A percentile compares a stretch with the other conserved stretches of the same genome.
phyloP scores from a whole-genome alignment of 2,113 vertebrate genomes.

The Amblyornis subalaris region DNA sequence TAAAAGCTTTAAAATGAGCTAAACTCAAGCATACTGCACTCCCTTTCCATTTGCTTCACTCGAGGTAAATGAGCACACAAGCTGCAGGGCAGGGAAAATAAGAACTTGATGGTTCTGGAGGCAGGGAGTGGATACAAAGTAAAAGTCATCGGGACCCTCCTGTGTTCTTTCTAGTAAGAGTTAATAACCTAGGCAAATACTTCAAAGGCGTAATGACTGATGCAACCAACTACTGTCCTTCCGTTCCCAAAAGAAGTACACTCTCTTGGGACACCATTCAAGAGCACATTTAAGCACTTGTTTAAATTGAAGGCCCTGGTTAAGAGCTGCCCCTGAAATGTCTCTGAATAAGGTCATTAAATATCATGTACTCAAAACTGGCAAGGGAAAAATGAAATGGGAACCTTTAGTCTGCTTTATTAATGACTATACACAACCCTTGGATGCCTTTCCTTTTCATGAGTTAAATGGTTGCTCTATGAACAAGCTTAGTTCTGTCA shows the following conservation, averaged over 20 bases:
- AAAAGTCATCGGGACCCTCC: not conserved
- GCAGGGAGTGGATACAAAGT: not conserved
- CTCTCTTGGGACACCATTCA: not conserved
- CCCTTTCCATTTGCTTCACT: not conserved
- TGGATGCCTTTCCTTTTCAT: not conserved
- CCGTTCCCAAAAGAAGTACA: not conserved
- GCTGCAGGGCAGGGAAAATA: not conserved
- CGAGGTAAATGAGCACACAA: not conserved
- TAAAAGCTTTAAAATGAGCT: constrained; percentile 25
- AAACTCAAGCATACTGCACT: constrained; percentile 2
- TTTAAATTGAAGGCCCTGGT: not conserved
- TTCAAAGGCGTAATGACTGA: not conserved
- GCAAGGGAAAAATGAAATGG: not conserved
- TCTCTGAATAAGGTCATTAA: constrained; percentile 13
- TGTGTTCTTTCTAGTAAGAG: not conserved
- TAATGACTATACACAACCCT: not conserved
- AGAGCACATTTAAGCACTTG: not conserved
- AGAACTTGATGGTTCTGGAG: not conserved
- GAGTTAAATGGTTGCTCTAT: not conserved
- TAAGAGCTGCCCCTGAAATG: constrained; percentile 4
- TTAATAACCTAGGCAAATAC: constrained; percentile 5
- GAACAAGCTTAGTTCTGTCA: not conserved
- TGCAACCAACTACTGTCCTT: not conserved
- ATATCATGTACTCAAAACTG: not conserved
- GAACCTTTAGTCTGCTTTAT: not conserved